Evolutionary conservation across 2,797 vertebrate species (phyloP).

Genomic region (Gastrophryne carolinensis): DNA sequence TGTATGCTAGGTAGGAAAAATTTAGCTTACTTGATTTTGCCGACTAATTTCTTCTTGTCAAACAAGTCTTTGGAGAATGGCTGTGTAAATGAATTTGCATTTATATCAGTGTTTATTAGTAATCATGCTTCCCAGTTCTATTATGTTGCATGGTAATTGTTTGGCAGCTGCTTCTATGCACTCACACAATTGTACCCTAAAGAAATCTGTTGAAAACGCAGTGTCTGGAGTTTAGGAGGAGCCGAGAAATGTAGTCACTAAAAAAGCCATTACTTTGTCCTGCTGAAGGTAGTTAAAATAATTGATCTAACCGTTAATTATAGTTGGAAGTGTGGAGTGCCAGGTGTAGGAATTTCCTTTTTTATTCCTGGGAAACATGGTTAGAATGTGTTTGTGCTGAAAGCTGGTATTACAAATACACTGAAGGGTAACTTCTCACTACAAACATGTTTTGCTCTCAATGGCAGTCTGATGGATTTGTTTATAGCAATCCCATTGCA

Average conservation of each 20-base stretch:
- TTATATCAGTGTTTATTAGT: slow-evolving; percentile 11
- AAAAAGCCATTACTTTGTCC: neutral
- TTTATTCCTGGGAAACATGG: too few species aligned
- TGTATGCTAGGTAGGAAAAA: slow-evolving; percentile 89
- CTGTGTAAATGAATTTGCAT: slow-evolving; percentile 21
- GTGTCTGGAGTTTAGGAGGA: neutral
- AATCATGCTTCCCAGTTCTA: neutral
- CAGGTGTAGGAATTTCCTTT: neutral
- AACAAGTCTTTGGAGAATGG: neutral
- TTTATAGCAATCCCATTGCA: too few species aligned
- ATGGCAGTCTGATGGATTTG: too few species aligned
- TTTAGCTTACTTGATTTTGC: neutral
- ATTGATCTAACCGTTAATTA: neutral
- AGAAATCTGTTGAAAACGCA: slow-evolving; percentile 18
- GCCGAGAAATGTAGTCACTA: neutral
- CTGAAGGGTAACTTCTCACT: too few species aligned
- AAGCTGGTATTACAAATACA: too few species aligned
- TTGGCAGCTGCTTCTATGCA: neutral
- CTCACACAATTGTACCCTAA: slow-evolving; percentile 2
- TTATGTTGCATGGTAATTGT: slow-evolving; percentile 7
- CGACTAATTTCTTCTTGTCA: neutral
- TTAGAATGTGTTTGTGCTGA: too few species aligned
- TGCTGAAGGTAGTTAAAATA: neutral
- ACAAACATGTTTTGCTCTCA: too few species aligned
- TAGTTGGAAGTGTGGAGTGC: neutral